Conservation (phyloP, 2,888 invertebrate species). For the Cremastinae sp. region DNA sequence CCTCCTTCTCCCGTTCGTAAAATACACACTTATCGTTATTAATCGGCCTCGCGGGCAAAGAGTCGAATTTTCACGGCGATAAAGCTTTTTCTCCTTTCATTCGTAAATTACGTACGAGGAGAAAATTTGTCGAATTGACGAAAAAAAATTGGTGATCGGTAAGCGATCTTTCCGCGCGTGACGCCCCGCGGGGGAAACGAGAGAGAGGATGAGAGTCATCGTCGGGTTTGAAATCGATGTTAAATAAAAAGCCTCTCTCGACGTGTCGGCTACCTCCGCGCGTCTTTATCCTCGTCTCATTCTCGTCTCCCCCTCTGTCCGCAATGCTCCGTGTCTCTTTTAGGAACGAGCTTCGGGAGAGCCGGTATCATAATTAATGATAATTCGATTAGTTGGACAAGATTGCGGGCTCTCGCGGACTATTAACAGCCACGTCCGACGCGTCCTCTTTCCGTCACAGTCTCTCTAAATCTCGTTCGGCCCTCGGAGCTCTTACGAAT, state of each 20-base stretch:
- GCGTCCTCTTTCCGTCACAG: slow-evolving; percentile 42
- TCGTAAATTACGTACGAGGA: neutral
- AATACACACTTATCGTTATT: slow-evolving; percentile 22
- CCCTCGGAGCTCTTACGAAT: slow-evolving; percentile 28
- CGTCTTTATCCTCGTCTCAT: slow-evolving; percentile 30
- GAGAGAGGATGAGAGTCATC: neutral
- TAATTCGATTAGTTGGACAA: slow-evolving; percentile 78
- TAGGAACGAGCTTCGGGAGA: slow-evolving; percentile 65
- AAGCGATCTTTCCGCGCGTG: too few relatives aligned
- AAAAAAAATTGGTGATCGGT: neutral
- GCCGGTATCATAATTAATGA: slow-evolving; percentile 77
- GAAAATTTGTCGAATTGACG: neutral
- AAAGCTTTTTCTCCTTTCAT: neutral
- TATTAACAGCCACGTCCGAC: slow-evolving; percentile 64
- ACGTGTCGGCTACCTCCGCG: neutral
- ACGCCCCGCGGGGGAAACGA: neutral
- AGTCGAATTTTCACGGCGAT: neutral
- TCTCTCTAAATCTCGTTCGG: slow-evolving; percentile 36
- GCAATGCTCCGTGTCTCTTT: slow-evolving; percentile 37
- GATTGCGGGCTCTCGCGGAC: slow-evolving; percentile 66
- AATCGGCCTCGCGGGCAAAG: slow-evolving; percentile 8
- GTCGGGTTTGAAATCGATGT: neutral
- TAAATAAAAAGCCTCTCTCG: slow-evolving; percentile 1
- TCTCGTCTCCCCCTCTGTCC: slow-evolving; percentile 44
- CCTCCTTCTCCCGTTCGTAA: slow-evolving; percentile 53